phyloP scores from a whole-genome alignment of 2,113 vertebrate genomes.

The Micronycteris hirsuta region DNA sequence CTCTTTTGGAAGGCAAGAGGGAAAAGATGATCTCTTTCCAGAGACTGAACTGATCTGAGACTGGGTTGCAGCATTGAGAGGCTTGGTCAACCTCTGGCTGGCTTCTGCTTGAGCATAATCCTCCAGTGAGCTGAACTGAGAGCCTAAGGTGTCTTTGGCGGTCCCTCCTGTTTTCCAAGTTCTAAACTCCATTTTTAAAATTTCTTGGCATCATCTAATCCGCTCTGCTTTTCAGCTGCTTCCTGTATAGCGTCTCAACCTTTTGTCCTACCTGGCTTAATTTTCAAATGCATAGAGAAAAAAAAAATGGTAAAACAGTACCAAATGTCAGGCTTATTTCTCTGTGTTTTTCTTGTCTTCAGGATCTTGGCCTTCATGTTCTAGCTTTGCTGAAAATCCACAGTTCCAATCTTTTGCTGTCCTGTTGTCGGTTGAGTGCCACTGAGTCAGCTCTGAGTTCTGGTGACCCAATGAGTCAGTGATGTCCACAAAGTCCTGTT shows the following conservation, averaged over 20 bases:
- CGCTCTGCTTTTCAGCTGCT: not conserved
- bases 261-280: not conserved
- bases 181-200: not conserved
- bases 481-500: not conserved
- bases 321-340: not conserved
- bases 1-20: not conserved
- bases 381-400: not conserved
- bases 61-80: not conserved
- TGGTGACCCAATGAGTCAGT: not conserved
- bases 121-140: not conserved
- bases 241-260: not conserved
- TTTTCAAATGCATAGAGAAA: not conserved
- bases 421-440: not conserved
- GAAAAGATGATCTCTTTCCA: not conserved
- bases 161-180: not conserved
- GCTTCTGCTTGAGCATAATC: not conserved
- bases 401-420: not conserved
- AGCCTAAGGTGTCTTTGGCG: not conserved
- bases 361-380: not conserved
- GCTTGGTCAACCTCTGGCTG: not conserved
- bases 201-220: not conserved
- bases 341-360: not conserved
- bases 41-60: not conserved
- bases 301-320: not conserved
- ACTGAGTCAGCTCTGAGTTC: not conserved